Evolutionary conservation across 2,888 invertebrate genomes (phyloP).

Genomic region (Phyllotreta striolata): DNA sequence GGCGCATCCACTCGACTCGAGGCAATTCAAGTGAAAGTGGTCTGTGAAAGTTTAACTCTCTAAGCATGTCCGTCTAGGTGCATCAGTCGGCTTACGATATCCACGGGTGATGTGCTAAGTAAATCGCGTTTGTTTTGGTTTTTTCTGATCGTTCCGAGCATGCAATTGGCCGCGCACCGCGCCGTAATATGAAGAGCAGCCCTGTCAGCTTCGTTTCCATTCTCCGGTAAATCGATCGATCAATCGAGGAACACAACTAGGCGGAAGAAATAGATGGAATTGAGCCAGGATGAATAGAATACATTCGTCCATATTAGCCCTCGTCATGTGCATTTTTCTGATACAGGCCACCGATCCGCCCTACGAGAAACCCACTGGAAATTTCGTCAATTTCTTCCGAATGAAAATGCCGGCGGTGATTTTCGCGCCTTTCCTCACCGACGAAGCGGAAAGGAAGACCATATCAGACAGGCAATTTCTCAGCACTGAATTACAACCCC

Average conservation of each 20-base stretch:
- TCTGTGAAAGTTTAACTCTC: conserved; percentile 61
- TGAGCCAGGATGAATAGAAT: conserved; percentile 58
- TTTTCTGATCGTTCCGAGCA: conserved; percentile 26
- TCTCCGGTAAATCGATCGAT: conserved; percentile 29
- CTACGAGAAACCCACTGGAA: conserved; percentile 48
- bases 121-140: conserved; percentile 51
- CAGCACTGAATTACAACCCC: conserved; percentile 32
- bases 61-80: conserved; percentile 54
- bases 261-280: conserved; percentile 25
- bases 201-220: conserved; percentile 5
- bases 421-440: conserved; percentile 4
- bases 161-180: conserved; percentile 4
- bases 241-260: conserved; percentile 19
- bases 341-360: conserved; percentile 61
- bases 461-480: conserved; percentile 32
- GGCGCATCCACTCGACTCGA: conserved; percentile 16
- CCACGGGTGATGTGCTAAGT: conserved; percentile 57
- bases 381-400: conserved; percentile 45
- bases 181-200: conserved; percentile 8
- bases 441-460: conserved; percentile 2
- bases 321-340: conserved; percentile 59
- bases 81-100: conserved; percentile 58
- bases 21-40: conserved; percentile 59
- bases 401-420: conserved; percentile 22
- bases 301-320: conserved; percentile 58